Evolutionary conservation across 2,113 vertebrate genomes (phyloP), one percentile per base, ranked within the genome.

Genomic region (Lophura nycthemera): DNA sequence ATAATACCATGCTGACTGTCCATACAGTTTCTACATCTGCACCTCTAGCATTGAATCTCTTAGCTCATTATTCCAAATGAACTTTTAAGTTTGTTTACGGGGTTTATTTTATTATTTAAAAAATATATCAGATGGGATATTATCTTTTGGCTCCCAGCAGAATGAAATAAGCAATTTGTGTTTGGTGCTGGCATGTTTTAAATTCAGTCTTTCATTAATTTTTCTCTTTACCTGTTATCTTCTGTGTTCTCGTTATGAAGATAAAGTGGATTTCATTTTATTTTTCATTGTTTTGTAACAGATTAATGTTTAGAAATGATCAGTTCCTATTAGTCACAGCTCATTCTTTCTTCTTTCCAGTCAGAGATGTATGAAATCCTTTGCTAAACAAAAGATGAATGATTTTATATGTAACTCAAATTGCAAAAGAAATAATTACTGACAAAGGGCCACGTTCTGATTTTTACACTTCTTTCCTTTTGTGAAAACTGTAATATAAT

Each of bases 371-470:
- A 64, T 93, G 43, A 89, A 93, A 95, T 90, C 91, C 94, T 86
- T 82, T 40, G 54, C 59, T 89, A 95, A 93, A 97, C 92, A 97
- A 96, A 97, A 96, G 97, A 96, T 71, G 84, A 83, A 92, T 59
- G 80, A 73, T 69, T 94, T 92, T 1, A 48, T 74, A 29, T 75
- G 8, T 71, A 86, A 88, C 75, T 61, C 40, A 43, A 87, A 92
- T 82, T 84, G 67, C 87, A 89, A 77, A 90, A 88, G 79, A 90
- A 93, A 82, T 92, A 92, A 95, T 94, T 95, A 94, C 54, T 70
- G 86, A 93, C 83, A 91, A 65, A 91, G 85, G 92, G 52, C 80
- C 45, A 20, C 27, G 19, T 47, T 85, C 84, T 63, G 72, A 56
- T 90, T 95, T 90, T 21, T 59, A 64, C 57, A 38, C 74, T 69